Base-by-base conservation (phyloP, 2,888 invertebrate species). In the Andrena praecox region DNA sequence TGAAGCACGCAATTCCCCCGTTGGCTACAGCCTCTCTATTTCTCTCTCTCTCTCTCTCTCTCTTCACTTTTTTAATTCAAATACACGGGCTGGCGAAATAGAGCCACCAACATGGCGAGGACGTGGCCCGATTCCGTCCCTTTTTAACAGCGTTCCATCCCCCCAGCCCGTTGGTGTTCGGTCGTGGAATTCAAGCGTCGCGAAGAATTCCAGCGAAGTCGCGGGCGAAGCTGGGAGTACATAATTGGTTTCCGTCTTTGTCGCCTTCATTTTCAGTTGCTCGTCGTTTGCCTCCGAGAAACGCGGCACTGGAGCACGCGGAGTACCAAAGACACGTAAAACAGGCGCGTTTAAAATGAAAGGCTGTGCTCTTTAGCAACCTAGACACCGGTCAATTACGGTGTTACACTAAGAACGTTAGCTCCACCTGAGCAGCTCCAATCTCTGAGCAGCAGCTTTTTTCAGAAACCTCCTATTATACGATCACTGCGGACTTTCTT, bases 201-300 rank as follows among this genome's bases (percentile, higher is more conserved):
- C 42, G 12, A 42, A 42, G 42, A 42, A 42, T 42, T 42, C 42
- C 42, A 42, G 42, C 42, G 42, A 29, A 27, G 54, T 48, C 66
- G 48, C 59, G 20, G 24, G 20, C 54, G 67, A 68, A 50, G 73
- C 35, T 52, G 66, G 70, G 67, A 77, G 62, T 80, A 42, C 42
- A 16, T 42, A 80, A 80, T 80, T 80, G 70, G 78, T 80, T 80
- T 77, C 66, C 64, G 52, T 52, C 78, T 78, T 78, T 78, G 80
- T 62, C 59, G 35, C 59, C 60, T 71, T 71, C 71, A 8, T 71
- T 71, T 42, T 70, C 77, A 31, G 64, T 70, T 42, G 31, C 12
- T 12, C 60, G 50, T 29, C 48, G 59, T 35, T 77, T 59, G 52
- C 66, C 33, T 29, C 33, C 4, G 60, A 5, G 42, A 62, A 71